Base-by-base conservation (phyloP, 2,113 vertebrate species). In the Sphyrna mokarran region DNA sequence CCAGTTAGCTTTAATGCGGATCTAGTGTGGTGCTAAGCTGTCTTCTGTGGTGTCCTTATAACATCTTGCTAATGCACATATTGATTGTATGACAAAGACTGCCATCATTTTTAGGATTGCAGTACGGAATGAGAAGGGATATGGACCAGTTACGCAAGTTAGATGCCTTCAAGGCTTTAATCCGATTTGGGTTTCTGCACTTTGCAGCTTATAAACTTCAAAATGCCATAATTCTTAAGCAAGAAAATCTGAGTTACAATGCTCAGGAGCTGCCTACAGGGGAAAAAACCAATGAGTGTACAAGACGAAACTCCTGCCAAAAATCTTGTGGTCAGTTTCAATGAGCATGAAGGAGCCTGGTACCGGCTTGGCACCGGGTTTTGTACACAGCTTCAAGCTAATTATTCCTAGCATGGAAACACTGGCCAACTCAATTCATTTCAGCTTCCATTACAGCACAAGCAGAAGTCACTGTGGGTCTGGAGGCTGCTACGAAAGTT, bases 41-140 rank as follows among this genome's bases (percentile, higher is more conserved):
- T 98, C 98, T 0, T 99, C 99, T 96, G 96, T 97, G 1, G 98
- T 99, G 89, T 98, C 97, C 96, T 97, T 98, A 95, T 96, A 98
- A 95, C 98, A 99, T 95, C 98, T 99, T 95, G 98, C 98, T 83
- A 99, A 99, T 0, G 99, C 99, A 0, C 98, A 99, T 1, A 98
- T 99, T 0, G 99, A 99, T 97, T 98, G 98, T 97, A 98, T 98
- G 0, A 98, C 98, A 90, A 97, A 98, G 5, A 99, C 99, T 0
- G 99, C 99, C 4, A 98, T 99, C 0, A 98, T 99, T 95, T 99
- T 99, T 97, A 97, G 99, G 96, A 99, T 99, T 95, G n/a, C 99
- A 0, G 99, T 99, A 9, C 99, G 99, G 97, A 99, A 99, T 0
- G 99, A 99, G 96, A 98, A 99, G 76, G 99, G 99, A 87, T 99